Conservation (phyloP, 2,797 vertebrate genomes). For the Enteromius unitaeniatus region DNA sequence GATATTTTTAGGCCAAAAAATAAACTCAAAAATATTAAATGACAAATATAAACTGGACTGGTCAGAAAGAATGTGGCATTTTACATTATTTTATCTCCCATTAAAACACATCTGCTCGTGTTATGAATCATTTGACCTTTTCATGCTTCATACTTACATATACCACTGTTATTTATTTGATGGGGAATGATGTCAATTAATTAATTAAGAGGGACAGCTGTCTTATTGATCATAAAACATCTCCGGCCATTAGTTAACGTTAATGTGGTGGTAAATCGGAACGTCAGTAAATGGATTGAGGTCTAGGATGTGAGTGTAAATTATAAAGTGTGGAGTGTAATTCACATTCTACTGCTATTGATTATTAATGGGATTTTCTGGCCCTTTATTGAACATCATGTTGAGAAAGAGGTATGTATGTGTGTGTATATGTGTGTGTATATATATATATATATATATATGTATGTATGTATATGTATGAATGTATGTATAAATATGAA, state of each 20-base stretch:
- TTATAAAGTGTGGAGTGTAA: not conserved
- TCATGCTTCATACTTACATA: not conserved
- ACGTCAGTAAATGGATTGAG: not conserved
- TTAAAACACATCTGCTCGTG: not conserved
- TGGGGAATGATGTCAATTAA: not conserved
- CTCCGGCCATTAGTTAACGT: not conserved
- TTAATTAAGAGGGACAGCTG: constrained; percentile 18
- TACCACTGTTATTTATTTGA: constrained; percentile 4
- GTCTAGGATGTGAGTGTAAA: not conserved
- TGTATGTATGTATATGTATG: too few species aligned
- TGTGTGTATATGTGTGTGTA: too few species aligned
- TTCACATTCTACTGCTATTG: not conserved
- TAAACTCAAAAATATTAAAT: not conserved
- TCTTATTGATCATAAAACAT: constrained; percentile 24
- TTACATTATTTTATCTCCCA: not conserved
- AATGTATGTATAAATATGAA: too few species aligned
- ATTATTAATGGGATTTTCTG: not conserved
- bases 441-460: too few species aligned
- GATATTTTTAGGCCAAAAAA: not conserved
- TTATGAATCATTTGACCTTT: constrained; percentile 14
- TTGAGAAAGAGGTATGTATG: too few species aligned
- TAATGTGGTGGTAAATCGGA: constrained; percentile 25
- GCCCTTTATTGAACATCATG: not conserved
- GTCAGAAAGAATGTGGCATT: not conserved
- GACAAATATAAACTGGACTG: not conserved